These are phyloP conservation scores for Indicator maculatus DNA, from an alignment of 2,113 vertebrate genomes.

Conservation along the genomic window DNA sequence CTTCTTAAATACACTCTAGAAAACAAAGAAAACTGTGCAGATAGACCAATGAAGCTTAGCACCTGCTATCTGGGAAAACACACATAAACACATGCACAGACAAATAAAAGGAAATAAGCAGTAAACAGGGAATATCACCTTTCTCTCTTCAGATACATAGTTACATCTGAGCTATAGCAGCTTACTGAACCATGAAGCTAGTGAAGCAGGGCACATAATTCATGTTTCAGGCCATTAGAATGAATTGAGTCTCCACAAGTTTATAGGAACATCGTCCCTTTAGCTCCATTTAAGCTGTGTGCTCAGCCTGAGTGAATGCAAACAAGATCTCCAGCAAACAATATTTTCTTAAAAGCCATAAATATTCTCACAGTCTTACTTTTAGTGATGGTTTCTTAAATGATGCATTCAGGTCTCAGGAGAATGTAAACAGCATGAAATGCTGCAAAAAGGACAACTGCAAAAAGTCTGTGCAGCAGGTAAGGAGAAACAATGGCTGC, in stretches of 20 bases:
- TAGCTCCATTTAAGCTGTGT: slow-evolving; percentile 40
- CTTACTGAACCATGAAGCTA: slow-evolving; percentile 44
- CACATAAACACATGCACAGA: neutral
- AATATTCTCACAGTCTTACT: slow-evolving; percentile 3
- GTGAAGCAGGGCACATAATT: slow-evolving; percentile 54
- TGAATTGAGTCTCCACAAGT: slow-evolving; percentile 48
- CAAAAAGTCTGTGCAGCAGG: neutral
- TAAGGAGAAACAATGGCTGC: neutral
- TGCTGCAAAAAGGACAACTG: neutral
- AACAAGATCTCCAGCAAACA: slow-evolving; percentile 32
- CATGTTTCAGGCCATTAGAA: slow-evolving; percentile 35
- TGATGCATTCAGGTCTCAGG: neutral
- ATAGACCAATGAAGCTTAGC: neutral
- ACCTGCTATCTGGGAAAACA: neutral
- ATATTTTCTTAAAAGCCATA: slow-evolving; percentile 16
- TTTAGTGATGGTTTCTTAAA: slow-evolving; percentile 48
- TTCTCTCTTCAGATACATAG: slow-evolving; percentile 10
- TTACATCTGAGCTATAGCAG: slow-evolving; percentile 19
- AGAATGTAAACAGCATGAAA: neutral
- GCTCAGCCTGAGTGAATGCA: slow-evolving; percentile 33
- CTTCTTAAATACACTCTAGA: neutral
- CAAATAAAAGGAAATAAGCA: neutral
- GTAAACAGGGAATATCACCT: neutral
- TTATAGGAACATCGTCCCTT: slow-evolving; percentile 52
- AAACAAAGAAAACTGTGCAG: neutral